These are phyloP conservation scores for Triplophysa siluroides DNA, from an alignment of 2,113 vertebrate genomes.

Conservation along the genomic window DNA sequence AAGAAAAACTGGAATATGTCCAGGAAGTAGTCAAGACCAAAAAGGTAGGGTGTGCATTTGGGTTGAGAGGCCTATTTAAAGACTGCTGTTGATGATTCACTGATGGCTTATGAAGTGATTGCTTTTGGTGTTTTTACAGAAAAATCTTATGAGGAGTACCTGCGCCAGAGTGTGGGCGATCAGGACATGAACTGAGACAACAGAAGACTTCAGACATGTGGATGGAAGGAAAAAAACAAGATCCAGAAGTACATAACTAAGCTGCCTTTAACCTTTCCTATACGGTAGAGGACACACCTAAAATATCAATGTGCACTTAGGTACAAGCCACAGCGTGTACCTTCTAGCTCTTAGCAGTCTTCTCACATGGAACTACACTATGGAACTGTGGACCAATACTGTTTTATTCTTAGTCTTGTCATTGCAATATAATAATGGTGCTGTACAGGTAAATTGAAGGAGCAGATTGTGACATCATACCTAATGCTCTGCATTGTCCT, in stretches of 20 bases:
- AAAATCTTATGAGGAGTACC: slow-evolving; percentile 82
- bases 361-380: slow-evolving; percentile 35
- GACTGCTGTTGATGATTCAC: background rate
- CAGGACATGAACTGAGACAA: slow-evolving; percentile 74
- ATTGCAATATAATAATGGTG: background rate
- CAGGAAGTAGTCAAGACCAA: slow-evolving; percentile 76
- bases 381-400: slow-evolving; percentile 42
- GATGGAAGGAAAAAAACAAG: background rate
- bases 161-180: slow-evolving; percentile 81
- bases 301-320: background rate
- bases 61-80: background rate
- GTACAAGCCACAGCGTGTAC: background rate
- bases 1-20: slow-evolving; percentile 77
- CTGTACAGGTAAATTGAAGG: slow-evolving; percentile 7
- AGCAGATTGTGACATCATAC: background rate
- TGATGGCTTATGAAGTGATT: background rate
- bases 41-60: slow-evolving; percentile 71
- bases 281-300: slow-evolving; percentile 8
- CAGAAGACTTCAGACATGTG: background rate
- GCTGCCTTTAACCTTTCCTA: slow-evolving; percentile 24
- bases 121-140: slow-evolving; percentile 61
- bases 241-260: slow-evolving; percentile 16
- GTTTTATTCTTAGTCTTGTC: background rate
- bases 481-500: background rate
- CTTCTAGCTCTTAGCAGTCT: background rate